These are phyloP conservation scores for Heliconius congener DNA, from an alignment of 1,140 invertebrate genomes.

Conservation along the genomic window DNA sequence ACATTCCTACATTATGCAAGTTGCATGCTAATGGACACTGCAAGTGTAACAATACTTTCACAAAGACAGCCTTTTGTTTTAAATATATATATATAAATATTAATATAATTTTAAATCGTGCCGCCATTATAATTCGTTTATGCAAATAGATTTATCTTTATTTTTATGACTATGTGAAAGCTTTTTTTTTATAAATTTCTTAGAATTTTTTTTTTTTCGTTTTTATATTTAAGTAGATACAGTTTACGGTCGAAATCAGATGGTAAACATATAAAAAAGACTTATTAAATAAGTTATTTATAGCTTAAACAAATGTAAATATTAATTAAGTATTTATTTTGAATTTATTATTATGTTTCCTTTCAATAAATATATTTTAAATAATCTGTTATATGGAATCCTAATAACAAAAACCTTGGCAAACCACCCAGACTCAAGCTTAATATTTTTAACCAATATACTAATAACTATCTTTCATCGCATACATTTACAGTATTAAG, in stretches of 20 bases:
- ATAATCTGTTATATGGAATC: neutral
- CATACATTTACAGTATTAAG: constrained; percentile 26
- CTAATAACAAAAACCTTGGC: neutral
- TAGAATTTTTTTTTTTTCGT: neutral
- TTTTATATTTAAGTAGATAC: neutral
- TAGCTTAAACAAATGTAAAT: too few species aligned
- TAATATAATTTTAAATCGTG: neutral
- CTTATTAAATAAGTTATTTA: too few species aligned
- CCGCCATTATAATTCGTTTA: constrained; percentile 1
- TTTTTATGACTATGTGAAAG: constrained; percentile 4
- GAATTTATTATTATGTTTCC: too few species aligned
- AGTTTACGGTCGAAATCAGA: neutral
- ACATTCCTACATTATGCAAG: constrained; percentile 45
- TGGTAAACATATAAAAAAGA: too few species aligned
- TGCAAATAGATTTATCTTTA: neutral
- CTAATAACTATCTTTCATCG: constrained; percentile 8
- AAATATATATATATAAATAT: constrained; percentile 1
- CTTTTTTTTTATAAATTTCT: neutral
- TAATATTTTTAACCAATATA: neutral
- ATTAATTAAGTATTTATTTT: too few species aligned
- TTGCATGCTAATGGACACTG: constrained; percentile 35
- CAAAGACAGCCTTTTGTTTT: constrained; percentile 10
- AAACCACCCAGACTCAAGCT: neutral
- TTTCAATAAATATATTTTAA: too few species aligned
- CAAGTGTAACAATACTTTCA: constrained; percentile 26